Percentiles rank a stretch among this genome's conserved stretches.
Conservation (phyloP, 2,888 invertebrate species). For the Sicus ferrugineus region DNA sequence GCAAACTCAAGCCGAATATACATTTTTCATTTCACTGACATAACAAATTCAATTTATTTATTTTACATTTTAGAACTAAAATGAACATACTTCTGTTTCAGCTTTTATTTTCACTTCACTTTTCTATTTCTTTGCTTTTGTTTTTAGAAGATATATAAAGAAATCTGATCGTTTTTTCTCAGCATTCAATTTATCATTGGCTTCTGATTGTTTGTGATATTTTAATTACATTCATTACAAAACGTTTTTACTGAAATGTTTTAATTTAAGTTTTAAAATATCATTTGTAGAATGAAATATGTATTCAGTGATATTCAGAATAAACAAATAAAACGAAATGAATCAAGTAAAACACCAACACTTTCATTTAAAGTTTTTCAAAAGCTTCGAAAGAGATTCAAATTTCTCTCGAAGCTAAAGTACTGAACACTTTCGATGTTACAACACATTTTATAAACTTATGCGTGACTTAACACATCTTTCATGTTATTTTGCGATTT, state of each 20-base stretch:
- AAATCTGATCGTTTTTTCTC: not conserved
- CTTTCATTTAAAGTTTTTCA: too few species aligned
- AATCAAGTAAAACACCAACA: too few species aligned
- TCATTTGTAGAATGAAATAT: too few species aligned
- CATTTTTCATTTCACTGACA: not conserved
- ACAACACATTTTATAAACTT: too few species aligned
- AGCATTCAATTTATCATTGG: slow-evolving; percentile 6
- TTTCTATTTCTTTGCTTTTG: not conserved
- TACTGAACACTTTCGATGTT: too few species aligned
- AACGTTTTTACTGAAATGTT: not conserved
- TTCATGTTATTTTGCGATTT: too few species aligned
- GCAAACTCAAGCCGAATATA: slow-evolving; percentile 3
- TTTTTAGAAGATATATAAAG: not conserved
- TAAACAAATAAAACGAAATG: too few species aligned
- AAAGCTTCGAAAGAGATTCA: too few species aligned
- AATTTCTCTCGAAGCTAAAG: too few species aligned
- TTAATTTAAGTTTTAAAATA: too few species aligned
- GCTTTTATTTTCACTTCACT: not conserved
- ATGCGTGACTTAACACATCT: too few species aligned
- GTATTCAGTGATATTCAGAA: too few species aligned
- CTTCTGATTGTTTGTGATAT: slow-evolving; percentile 4
- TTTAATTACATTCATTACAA: not conserved
- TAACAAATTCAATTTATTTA: slow-evolving; percentile 1
- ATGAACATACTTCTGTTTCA: not conserved
- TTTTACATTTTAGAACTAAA: not conserved